Base-by-base conservation (phyloP, 2,113 vertebrate species). In the Catagonus wagneri region DNA sequence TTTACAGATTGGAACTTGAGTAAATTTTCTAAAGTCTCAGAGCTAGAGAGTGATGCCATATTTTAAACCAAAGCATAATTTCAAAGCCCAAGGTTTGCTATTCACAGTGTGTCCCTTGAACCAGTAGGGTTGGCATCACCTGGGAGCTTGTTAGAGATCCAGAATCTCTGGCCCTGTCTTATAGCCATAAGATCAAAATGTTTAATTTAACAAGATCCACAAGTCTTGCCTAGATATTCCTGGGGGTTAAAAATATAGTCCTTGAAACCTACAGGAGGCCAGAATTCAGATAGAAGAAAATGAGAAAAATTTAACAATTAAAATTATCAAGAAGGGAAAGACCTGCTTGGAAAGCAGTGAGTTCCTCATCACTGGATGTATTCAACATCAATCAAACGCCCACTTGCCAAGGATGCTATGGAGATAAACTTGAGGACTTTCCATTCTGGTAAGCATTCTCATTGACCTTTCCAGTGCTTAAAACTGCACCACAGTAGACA, bases 271-370 rank as follows among this genome's bases (percentile, higher is more conserved):
- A 66, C 7, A n/a, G 11, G 66, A 95, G 32, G 32, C n/a, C 68
- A 92, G n/a, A 90, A 83, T 89, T 90, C 39, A 89, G 54, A 36
- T 89, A 50, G 61, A 89, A 83, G 56, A 79, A 58, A 95, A 86
- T 78, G 32, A 71, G 22, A 83, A 61, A 66, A 16, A 7, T 65
- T 75, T 39, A 69, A 36, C 68, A n/a, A 89, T 71, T 72, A 39
- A 68, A 89, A 44, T 29, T 52, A 12, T 32, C 58, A 56, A 61
- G 58, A 93, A 90, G 39, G 27, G 56, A 72, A 87, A 19, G 16
- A 83, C 44, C 76, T 63, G 4, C 60, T 34, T 58, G 2, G 54
- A 60, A 61, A 72, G 61, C 54, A 69, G 15, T 63, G 71, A 96
- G 86, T 17, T 71, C 7, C 36, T 72, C 34, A 0, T 76, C 36